Percentiles rank a stretch among this genome's conserved stretches.
These are phyloP conservation scores for Gallinago undulata DNA, from an alignment of 2,113 vertebrate genomes.

Conservation along the genomic window DNA sequence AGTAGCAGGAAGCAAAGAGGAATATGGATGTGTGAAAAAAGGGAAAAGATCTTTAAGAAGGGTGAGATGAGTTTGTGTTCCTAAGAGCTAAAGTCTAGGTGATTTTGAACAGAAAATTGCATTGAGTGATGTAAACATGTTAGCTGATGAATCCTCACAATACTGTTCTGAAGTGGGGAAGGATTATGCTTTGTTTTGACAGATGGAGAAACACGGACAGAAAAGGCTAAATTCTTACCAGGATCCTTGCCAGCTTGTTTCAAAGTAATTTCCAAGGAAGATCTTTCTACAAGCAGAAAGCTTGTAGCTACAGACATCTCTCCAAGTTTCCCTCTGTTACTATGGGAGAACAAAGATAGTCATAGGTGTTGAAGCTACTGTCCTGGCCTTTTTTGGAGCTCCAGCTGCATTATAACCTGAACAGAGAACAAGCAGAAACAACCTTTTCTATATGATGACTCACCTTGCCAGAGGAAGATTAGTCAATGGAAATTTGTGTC, in stretches of 20 bases:
- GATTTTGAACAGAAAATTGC: conserved; percentile 13
- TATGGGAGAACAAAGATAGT: neutral
- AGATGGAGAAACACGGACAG: neutral
- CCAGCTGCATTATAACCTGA: neutral
- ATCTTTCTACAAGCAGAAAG: neutral
- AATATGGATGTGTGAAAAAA: neutral
- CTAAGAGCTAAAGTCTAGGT: neutral
- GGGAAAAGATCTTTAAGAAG: neutral
- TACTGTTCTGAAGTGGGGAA: neutral
- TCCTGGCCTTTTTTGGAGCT: neutral
- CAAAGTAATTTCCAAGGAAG: conserved; percentile 35
- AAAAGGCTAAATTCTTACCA: conserved; percentile 47
- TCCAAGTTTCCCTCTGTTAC: neutral
- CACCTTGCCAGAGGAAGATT: conserved; percentile 13
- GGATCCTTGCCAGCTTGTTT: conserved; percentile 39
- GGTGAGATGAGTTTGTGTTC: neutral
- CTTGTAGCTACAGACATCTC: neutral
- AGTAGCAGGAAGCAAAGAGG: neutral
- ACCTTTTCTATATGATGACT: neutral
- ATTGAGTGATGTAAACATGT: neutral
- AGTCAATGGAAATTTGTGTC: conserved; percentile 28
- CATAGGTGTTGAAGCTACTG: neutral
- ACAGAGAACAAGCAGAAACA: neutral
- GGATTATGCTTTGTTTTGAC: conserved; percentile 32
- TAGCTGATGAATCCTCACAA: neutral